Base-by-base conservation (phyloP, 2,888 invertebrate species). In the Zonitis immaculata region DNA sequence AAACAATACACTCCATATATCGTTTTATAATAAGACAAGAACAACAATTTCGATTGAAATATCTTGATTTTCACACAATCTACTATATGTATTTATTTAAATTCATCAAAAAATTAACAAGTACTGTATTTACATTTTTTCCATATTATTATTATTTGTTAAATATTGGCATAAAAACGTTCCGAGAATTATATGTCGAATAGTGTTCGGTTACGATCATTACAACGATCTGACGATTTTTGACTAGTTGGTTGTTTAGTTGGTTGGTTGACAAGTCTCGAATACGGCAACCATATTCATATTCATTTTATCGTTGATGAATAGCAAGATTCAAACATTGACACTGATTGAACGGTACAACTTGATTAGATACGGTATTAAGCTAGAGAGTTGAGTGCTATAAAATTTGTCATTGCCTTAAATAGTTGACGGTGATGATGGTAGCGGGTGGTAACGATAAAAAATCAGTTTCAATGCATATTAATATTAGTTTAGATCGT, bases 331-430 rank as follows among this genome's bases (percentile, higher is more conserved):
- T 72, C 68, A 66, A 72, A 68, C 73, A 68, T 59, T 73, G 72
- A 73, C 73, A 72, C 72, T 73, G 73, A 73, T 73, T 72, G 72
- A 73, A 73, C 71, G 71, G 68, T 68, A 68, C 63, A 70, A 72
- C 70, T 73, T 70, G 70, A 73, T 73, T 72, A 73, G 70, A 69
- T 66, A 65, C 65, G 64, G 66, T 67, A 67, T 66, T 61, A 65
- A 68, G 66, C 68, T 67, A 68, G 66, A 63, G 49, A 59, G 65
- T 68, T 64, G 66, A 68, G 66, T 67, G 69, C 57, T 66, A 64
- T 61, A 61, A 68, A 70, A 68, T 69, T 69, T 68, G 64, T 66
- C 66, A 62, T 59, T 48, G 52, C 51, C 52, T 56, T 52, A 49
- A 16, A 49, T 45, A 45, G 48, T 28, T 14, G 11, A 28, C 45